phyloP scores from a whole-genome alignment of 2,113 vertebrate species.

The Lepus timidus region DNA sequence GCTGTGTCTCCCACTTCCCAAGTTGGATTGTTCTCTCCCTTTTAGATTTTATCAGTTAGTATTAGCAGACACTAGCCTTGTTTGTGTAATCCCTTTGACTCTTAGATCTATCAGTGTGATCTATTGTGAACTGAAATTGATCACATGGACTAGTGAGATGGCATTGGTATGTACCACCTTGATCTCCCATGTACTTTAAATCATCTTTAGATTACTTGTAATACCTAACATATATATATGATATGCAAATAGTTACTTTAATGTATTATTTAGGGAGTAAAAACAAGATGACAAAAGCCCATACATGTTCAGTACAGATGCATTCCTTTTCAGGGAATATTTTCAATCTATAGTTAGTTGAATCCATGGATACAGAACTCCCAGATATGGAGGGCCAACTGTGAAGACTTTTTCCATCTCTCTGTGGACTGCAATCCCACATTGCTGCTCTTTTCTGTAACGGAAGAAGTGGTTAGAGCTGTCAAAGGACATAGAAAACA shows the following conservation, averaged over 20 bases:
- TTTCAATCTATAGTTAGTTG: background rate
- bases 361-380: background rate
- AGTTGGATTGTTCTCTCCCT: no score
- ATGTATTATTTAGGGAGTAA: background rate
- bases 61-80: no score
- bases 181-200: background rate
- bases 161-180: no score
- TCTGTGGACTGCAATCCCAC: background rate
- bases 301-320: background rate
- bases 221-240: background rate
- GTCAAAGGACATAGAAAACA: conserved; percentile 56
- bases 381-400: background rate
- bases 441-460: background rate
- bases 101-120: no score
- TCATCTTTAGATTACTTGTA: background rate
- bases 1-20: no score
- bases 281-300: background rate
- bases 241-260: background rate
- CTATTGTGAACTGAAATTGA: no score
- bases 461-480: background rate
- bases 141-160: no score
- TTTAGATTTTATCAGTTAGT: no score
- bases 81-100: no score
- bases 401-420: background rate
- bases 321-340: background rate